phyloP scores from a whole-genome alignment of 2,888 invertebrate species.

The Drosophila neotestacea region DNA sequence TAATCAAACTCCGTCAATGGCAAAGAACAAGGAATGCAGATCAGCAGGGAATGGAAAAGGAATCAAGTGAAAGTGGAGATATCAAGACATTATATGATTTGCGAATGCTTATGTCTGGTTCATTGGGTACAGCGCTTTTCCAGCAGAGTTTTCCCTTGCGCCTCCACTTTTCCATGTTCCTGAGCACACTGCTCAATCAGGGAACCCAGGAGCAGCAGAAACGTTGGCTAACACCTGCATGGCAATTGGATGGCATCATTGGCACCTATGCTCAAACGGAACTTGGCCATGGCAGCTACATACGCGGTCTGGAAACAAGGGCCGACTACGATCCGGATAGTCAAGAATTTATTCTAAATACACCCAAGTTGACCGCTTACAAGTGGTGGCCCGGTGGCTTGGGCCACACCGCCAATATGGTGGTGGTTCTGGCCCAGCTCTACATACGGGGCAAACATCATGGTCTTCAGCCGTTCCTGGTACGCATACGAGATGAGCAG shows the following conservation, averaged over 20 bases:
- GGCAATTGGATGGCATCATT: slow-evolving; percentile 92
- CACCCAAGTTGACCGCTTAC: slow-evolving; percentile 93
- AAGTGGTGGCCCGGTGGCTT: slow-evolving; percentile 99
- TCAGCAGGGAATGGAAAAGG: not conserved
- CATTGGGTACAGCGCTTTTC: slow-evolving; percentile 78
- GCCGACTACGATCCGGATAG: slow-evolving; percentile 93
- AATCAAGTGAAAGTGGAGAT: slow-evolving; percentile 85
- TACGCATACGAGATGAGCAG: slow-evolving; percentile 94
- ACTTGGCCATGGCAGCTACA: slow-evolving; percentile 96
- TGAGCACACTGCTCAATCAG: slow-evolving; percentile 94
- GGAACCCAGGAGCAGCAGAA: slow-evolving; percentile 93
- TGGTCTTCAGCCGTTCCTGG: slow-evolving; percentile 96
- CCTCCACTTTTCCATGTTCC: slow-evolving; percentile 96
- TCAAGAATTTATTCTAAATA: slow-evolving; percentile 94
- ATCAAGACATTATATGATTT: slow-evolving; percentile 65
- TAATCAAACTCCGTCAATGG: slow-evolving; percentile 89
- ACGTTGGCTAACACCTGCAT: slow-evolving; percentile 93
- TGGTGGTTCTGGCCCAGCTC: slow-evolving; percentile 95
- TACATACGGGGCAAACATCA: slow-evolving; percentile 92
- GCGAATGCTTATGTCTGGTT: slow-evolving; percentile 73
- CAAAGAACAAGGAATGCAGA: slow-evolving; percentile 80
- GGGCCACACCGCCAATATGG: slow-evolving; percentile 96
- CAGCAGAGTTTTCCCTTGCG: slow-evolving; percentile 86
- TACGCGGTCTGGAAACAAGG: slow-evolving; percentile 95
- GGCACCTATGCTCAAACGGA: slow-evolving; percentile 99